Base-by-base conservation (phyloP, 2,113 vertebrate genomes). In the Solenodon paradoxus region DNA sequence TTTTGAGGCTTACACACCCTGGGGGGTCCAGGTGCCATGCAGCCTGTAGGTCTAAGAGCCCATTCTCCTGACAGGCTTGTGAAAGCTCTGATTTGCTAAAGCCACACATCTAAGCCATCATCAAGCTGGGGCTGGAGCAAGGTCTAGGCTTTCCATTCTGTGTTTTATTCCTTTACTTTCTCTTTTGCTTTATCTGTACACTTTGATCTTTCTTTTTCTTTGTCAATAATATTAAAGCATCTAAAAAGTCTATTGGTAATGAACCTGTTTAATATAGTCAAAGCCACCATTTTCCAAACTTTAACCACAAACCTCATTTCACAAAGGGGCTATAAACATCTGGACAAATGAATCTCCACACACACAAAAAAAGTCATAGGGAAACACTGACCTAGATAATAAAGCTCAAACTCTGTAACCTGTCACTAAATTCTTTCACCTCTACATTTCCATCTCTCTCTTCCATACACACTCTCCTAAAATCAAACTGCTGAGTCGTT, bases 191-290 rank as follows among this genome's bases (percentile, higher is more conserved):
- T 84, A 19, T 85, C 28, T 47, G 32, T 66, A 64, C 10, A 17
- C 35, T 71, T 81, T 92, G 81, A 47, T 88, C 83, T 79, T 89
- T 59, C 83, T 68, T 55, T 30, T 77, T 80, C 30, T 63, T 79
- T 40, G 45, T 79, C 30, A n/a, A 40, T 83, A 51, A 92, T 90
- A 88, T 90, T 88, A 82, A 92, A 88, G 64, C 35, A 81, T 59
- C 88, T 81, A 66, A 88, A 47, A 96, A 82, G 59, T 90, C 53
- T 61, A 88, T 84, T 79, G 66, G 57, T 49, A 57, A 30, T 51
- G 5, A 84, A 71, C 24, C 77, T 55, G 11, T 90, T 92, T 72
- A 81, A 85, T 9, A 57, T 81, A 28, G 20, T 59, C 94, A 93
- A 92, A 97, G 61, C 40, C 59, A 85, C 5, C 11, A 17, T 57